Base-by-base conservation (phyloP, 2,113 vertebrate species). In the Fukomys damarensis region DNA sequence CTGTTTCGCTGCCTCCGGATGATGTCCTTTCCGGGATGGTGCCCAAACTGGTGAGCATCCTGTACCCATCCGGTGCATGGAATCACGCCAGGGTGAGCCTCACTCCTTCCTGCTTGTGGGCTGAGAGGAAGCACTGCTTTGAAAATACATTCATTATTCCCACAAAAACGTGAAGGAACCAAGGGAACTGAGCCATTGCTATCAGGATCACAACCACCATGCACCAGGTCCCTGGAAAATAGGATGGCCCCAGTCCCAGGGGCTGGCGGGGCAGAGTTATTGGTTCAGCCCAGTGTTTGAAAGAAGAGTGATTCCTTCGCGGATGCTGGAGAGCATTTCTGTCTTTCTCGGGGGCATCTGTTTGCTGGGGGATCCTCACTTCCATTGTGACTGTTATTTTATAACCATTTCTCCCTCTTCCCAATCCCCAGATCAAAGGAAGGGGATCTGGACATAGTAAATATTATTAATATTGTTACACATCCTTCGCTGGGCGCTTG, bases 1-100 rank as follows among this genome's bases (percentile, higher is more conserved):
- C 97, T 97, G 97, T 98, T 92, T 72, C 56, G 85, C 94, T 96
- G 95, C 65, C 86, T 84, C 93, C 89, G 74, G 82, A 54, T 96
- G 92, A 96, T 95, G 96, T 82, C 68, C 91, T 86, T 68, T 84
- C 79, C 77, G 63, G 95, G 86, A 91, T 35, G 38, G 72, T 72
- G 82, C 86, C 86, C 80, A 32, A 95, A n/a, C 76, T 4, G 86
- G 46, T 16, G 4, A 0, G 61, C 38, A 17, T 87, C 92, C 88
- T 41, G 72, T 58, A 30, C 54, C 52, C 54, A 32, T 28, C 61
- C 1, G 0, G 2, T 1, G 1, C 26, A 16, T 3, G 12, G 41
- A 35, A 2, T 74, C n/a, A 3, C 32, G 2, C 81, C 93, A 74
- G 70, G 77, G 86, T 58, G 56, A 54, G 46, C 38, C 81, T n/a